Evolutionary conservation across 2,797 vertebrate species (phyloP).

Genomic region (Diplodus sargus): DNA sequence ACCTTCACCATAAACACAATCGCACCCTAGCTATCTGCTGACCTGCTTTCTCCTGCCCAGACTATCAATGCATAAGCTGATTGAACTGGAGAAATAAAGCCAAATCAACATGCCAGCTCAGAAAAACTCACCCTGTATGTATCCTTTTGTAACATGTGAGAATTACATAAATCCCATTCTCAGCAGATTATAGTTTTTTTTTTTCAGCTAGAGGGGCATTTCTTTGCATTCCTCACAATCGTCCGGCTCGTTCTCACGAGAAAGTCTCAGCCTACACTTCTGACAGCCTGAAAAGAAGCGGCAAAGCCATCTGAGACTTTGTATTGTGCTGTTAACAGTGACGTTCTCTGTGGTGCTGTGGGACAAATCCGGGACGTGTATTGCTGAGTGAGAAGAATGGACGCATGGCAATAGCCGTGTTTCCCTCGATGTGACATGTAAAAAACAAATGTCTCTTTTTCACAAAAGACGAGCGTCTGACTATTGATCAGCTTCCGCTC

Average conservation of each 20-base stretch:
- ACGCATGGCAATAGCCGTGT: background rate
- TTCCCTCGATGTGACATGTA: no score
- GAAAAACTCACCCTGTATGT: constrained; percentile 11
- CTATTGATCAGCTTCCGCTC: no score
- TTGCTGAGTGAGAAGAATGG: background rate
- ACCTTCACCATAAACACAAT: background rate
- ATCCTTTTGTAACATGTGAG: constrained; percentile 65
- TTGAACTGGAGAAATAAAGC: constrained; percentile 43
- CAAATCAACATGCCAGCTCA: constrained; percentile 30
- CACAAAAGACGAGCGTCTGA: no score
- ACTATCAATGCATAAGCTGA: constrained; percentile 46
- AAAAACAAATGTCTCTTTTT: no score
- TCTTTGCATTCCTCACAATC: constrained; percentile 64
- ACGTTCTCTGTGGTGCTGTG: constrained; percentile 49
- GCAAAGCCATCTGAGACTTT: constrained; percentile 29
- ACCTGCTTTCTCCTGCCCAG: constrained; percentile 11
- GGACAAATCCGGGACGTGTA: background rate
- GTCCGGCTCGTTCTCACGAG: constrained; percentile 74
- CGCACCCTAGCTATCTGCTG: background rate
- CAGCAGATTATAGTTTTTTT: constrained; percentile 63
- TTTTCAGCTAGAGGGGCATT: constrained; percentile 49
- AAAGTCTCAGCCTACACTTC: constrained; percentile 67
- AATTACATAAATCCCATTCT: constrained; percentile 71
- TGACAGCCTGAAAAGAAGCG: constrained; percentile 45
- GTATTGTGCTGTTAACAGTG: constrained; percentile 49